These are phyloP conservation scores for Plagodis pulveraria DNA, from an alignment of 2,888 invertebrate species.

Conservation along the genomic window DNA sequence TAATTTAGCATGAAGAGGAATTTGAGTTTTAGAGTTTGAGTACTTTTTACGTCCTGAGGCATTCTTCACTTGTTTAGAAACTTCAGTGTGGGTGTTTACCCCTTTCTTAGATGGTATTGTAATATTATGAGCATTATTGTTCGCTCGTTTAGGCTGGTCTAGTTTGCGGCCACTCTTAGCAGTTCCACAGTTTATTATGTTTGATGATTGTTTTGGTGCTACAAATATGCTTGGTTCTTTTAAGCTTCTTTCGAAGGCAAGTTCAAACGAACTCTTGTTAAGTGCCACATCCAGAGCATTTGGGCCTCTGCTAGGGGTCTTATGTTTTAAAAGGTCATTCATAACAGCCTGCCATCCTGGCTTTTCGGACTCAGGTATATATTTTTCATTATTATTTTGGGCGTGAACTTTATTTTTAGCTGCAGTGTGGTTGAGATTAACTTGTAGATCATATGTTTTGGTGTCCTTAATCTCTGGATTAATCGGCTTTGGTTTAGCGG, in stretches of 20 bases:
- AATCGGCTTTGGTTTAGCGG: conserved; percentile 5
- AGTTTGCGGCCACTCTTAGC: conserved; percentile 5
- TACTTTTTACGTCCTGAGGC: conserved; percentile 11
- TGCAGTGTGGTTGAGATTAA: conserved; percentile 25
- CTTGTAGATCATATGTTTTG: conserved; percentile 10
- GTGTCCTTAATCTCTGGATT: conserved; percentile 3
- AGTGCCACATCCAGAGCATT: conserved; percentile 66
- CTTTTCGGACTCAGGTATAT: conserved; percentile 20
- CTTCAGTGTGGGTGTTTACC: conserved; percentile 2
- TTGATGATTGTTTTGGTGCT: background rate
- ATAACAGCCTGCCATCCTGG: conserved; percentile 69
- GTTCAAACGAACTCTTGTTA: conserved; percentile 55
- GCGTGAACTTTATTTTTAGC: conserved; percentile 4
- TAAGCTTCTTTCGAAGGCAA: conserved; percentile 43
- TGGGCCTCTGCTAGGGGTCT: conserved; percentile 69
- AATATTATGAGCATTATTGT: conserved; percentile 7
- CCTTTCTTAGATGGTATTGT: conserved; percentile 11
- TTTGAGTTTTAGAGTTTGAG: conserved; percentile 9
- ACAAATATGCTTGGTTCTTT: conserved; percentile 40
- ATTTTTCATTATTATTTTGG: conserved; percentile 22
- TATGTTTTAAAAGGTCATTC: conserved; percentile 65
- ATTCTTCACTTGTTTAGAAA: conserved; percentile 1
- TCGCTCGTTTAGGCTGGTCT: conserved; percentile 2
- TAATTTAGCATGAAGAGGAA: conserved; percentile 4
- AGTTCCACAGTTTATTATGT: background rate